These are phyloP conservation scores for Zaprionus ornatus DNA, from an alignment of 1,140 invertebrate genomes.

Conservation along the genomic window DNA sequence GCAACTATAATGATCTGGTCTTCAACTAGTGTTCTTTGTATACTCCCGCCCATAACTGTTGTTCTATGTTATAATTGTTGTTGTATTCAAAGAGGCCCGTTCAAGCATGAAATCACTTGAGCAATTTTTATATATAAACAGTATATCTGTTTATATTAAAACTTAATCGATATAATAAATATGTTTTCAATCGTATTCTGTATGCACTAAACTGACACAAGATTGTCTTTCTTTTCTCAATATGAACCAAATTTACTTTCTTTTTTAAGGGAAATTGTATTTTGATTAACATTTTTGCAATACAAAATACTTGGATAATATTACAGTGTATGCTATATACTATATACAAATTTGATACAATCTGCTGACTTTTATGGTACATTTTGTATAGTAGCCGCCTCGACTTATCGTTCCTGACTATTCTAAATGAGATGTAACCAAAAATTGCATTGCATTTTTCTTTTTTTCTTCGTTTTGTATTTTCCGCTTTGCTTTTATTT, in stretches of 20 bases:
- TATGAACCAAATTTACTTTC: background rate
- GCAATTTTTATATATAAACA: background rate
- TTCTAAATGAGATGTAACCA: background rate
- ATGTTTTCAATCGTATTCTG: background rate
- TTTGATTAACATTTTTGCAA: conserved; percentile 39
- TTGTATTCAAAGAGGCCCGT: conserved; percentile 16
- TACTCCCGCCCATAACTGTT: background rate
- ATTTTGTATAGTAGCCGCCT: background rate
- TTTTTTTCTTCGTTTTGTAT: conserved; percentile 45
- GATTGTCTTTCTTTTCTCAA: background rate
- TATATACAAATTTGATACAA: conserved; percentile 46
- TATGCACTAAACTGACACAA: background rate
- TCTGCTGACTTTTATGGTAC: conserved; percentile 26
- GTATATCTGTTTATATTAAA: background rate
- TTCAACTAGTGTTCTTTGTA: conserved; percentile 89
- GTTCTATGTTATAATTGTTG: conserved; percentile 28
- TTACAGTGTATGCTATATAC: conserved; percentile 39
- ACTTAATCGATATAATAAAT: background rate
- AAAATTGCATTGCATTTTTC: conserved; percentile 48
- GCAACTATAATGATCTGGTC: conserved; percentile 96
- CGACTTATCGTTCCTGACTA: background rate
- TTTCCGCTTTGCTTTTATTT: conserved; percentile 65
- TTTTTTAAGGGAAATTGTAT: conserved; percentile 49
- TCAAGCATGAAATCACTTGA: background rate
- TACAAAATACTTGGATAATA: conserved; percentile 47